Base-by-base conservation (phyloP, 2,797 vertebrate species). In the Amniataba percoides region DNA sequence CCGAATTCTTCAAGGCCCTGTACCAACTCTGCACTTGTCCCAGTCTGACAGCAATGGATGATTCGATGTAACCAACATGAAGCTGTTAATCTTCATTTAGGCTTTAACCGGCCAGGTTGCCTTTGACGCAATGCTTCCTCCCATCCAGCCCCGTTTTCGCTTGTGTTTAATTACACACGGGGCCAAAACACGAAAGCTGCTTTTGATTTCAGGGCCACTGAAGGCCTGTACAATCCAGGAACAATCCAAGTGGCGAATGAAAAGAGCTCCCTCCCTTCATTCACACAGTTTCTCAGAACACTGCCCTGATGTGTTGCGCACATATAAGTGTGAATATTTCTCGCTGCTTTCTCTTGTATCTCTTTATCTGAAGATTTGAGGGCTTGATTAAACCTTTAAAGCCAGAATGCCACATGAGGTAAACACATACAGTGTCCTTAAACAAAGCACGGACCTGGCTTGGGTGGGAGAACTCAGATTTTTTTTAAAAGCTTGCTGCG, bases 91-190 rank as follows among this genome's bases (percentile, higher is more conserved):
- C 80, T 63, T 75, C 34, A 78, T 85, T 73, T 79, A 66, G 77
- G 73, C 62, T 78, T 80, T 74, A 36, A 80, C 68, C 57, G 68
- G 59, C 70, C 60, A n/a, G 68, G 70, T 84, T 85, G 77, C 69
- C 84, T 82, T 89, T 79, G 61, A 78, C 19, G 34, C 58, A 56
- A 56, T 49, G 69, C 71, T 76, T 82, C 71, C 58, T 86, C 40
- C 48, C 71, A 76, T 86, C 68, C 66, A 81, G 71, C 84, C 65
- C 88, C 94, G 49, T 74, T 93, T 93, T 85, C 6, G 67, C 45
- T 77, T 66, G 57, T 88, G 71, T 81, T 74, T 69, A 21, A 77
- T 65, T 58, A 68, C 85, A 78, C 36, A 16, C 36, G n/a, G 53
- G 58, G 34, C 10, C 76, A 42, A 36, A 70, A 71, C 49, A 56